Conservation (phyloP, 2,888 invertebrate species). For the Bombylius discolor region DNA sequence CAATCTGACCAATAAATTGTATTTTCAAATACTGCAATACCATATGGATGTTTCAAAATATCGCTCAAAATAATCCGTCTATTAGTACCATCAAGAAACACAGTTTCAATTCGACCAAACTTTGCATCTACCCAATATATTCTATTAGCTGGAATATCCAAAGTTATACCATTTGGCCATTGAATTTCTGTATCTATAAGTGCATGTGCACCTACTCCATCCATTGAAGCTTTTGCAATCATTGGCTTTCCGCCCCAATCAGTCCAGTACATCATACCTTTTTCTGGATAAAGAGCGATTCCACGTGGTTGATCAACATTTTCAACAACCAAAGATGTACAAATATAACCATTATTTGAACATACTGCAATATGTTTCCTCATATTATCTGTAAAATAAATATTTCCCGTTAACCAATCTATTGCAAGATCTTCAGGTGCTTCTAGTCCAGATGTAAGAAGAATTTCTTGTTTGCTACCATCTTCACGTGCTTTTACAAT, state of each 20-base stretch:
- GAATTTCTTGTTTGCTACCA: slow-evolving; percentile 45
- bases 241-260: slow-evolving; percentile 67
- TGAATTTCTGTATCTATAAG: slow-evolving; percentile 51
- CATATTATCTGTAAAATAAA: slow-evolving; percentile 68
- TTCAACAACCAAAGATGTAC: slow-evolving; percentile 48
- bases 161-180: slow-evolving; percentile 76
- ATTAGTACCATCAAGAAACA: slow-evolving; percentile 49
- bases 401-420: slow-evolving; percentile 65
- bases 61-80: slow-evolving; percentile 47
- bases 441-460: slow-evolving; percentile 53
- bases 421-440: slow-evolving; percentile 62
- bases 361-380: slow-evolving; percentile 63
- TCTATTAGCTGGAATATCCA: slow-evolving; percentile 65
- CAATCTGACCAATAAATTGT: slow-evolving; percentile 84
- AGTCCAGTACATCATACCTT: slow-evolving; percentile 81
- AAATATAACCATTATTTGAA: slow-evolving; percentile 49
- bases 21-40: slow-evolving; percentile 77
- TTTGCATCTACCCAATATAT: slow-evolving; percentile 85
- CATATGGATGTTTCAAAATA: slow-evolving; percentile 66
- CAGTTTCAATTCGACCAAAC: slow-evolving; percentile 50
- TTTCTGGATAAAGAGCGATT: slow-evolving; percentile 52
- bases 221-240: slow-evolving; percentile 74
- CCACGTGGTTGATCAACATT: slow-evolving; percentile 53
- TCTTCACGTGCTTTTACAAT: slow-evolving; percentile 52
- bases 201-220: slow-evolving; percentile 51